These are phyloP conservation scores for Nasonia oneida DNA, from an alignment of 2,888 invertebrate species.

Conservation along the genomic window DNA sequence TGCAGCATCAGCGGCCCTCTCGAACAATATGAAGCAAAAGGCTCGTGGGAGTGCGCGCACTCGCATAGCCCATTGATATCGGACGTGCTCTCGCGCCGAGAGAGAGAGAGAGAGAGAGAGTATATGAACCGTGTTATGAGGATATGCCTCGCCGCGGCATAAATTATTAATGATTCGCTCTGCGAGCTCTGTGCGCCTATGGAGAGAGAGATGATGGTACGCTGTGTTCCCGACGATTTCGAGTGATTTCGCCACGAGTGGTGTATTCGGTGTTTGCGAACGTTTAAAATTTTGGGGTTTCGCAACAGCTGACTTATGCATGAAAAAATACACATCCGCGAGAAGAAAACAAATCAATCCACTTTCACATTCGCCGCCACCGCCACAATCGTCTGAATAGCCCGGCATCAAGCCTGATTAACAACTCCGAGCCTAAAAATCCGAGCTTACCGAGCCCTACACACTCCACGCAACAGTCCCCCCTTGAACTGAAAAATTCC, in stretches of 20 bases:
- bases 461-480: neutral
- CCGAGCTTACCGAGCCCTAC: neutral
- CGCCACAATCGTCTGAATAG: neutral
- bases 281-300: too few relatives aligned
- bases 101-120: neutral
- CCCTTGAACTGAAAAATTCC: neutral
- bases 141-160: neutral
- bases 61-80: slow-evolving; percentile 24
- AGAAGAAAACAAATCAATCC: neutral
- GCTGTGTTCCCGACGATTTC: neutral
- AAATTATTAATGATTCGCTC: slow-evolving; percentile 50
- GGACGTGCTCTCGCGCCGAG: neutral
- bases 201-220: neutral
- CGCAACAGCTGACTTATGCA: too few relatives aligned
- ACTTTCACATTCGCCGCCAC: neutral
- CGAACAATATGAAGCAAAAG: neutral
- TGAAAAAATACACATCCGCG: too few relatives aligned
- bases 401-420: neutral
- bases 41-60: slow-evolving; percentile 23
- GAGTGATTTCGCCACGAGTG: neutral
- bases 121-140: slow-evolving; percentile 25
- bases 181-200: neutral
- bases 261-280: too few relatives aligned
- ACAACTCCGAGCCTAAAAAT: neutral
- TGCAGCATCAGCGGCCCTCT: neutral